Conservation (phyloP, 2,113 vertebrate genomes). For the Pterocles orientalis region DNA sequence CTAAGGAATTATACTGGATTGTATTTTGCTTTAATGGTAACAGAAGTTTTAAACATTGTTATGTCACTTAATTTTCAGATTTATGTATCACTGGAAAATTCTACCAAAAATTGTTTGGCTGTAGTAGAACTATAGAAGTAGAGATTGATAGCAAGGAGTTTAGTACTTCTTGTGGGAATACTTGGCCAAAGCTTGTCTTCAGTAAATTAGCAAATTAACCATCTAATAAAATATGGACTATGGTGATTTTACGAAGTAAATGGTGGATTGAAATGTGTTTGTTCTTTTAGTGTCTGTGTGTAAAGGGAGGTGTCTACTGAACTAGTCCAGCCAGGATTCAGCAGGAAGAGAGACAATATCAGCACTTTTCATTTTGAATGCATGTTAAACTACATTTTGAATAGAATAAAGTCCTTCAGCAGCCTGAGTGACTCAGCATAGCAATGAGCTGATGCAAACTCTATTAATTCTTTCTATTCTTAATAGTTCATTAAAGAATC, state of each 20-base stretch:
- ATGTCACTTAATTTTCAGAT: constrained; percentile 48
- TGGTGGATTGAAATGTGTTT: constrained; percentile 70
- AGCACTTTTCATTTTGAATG: not conserved
- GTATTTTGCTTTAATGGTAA: constrained; percentile 62
- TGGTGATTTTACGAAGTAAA: constrained; percentile 40
- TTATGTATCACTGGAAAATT: constrained; percentile 44
- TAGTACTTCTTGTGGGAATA: constrained; percentile 47
- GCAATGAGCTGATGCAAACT: not conserved
- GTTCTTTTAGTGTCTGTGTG: not conserved
- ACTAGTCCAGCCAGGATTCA: not conserved
- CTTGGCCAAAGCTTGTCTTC: constrained; percentile 61
- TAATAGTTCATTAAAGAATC: constrained; percentile 35
- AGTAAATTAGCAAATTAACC: constrained; percentile 45
- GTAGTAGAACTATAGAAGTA: constrained; percentile 22
- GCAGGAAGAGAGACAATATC: not conserved
- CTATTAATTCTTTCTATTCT: not conserved
- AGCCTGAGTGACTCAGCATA: not conserved
- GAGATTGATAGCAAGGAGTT: constrained; percentile 36
- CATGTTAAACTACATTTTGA: constrained; percentile 9
- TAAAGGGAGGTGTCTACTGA: not conserved
- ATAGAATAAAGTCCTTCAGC: not conserved
- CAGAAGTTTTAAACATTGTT: constrained; percentile 31
- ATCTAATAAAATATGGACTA: constrained; percentile 61
- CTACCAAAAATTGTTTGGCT: constrained; percentile 44
- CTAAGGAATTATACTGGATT: constrained; percentile 31